Conservation (phyloP, 2,797 vertebrate species). For the Falco columbarius region DNA sequence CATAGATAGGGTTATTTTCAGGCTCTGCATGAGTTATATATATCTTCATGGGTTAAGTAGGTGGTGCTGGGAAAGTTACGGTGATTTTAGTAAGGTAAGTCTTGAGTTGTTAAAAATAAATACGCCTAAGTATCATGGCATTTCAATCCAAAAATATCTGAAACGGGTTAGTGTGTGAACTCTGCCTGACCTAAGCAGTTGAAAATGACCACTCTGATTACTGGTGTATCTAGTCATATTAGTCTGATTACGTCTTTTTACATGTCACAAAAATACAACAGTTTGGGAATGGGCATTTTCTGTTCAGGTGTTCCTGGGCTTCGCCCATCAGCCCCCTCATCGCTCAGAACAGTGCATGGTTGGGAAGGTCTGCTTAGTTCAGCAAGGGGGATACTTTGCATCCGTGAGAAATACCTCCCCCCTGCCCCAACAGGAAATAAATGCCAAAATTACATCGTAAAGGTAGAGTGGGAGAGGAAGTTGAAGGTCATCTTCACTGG, state of each 20-base stretch:
- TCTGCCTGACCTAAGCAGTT: neutral
- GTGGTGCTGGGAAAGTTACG: slow-evolving; percentile 8
- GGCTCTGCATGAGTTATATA: neutral
- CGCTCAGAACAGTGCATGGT: neutral
- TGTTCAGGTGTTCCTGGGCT: neutral
- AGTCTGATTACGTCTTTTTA: neutral
- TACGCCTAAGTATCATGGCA: neutral
- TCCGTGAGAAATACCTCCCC: neutral
- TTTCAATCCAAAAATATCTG: neutral
- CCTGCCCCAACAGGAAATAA: neutral
- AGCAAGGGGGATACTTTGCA: neutral
- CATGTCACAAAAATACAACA: neutral
- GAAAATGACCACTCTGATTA: neutral
- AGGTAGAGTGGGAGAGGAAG: neutral
- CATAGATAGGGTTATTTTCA: slow-evolving; percentile 1
- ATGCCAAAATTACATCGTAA: neutral
- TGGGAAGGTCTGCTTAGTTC: neutral
- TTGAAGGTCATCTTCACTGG: neutral
- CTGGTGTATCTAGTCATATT: neutral
- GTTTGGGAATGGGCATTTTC: neutral
- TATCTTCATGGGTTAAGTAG: neutral
- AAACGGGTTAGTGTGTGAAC: neutral
- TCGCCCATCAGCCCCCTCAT: neutral
- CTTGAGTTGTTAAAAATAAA: slow-evolving; percentile 3
- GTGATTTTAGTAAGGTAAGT: slow-evolving; percentile 2